These are phyloP conservation scores for Leptobrachium ailaonicum DNA, from an alignment of 2,113 vertebrate species.

Conservation along the genomic window DNA sequence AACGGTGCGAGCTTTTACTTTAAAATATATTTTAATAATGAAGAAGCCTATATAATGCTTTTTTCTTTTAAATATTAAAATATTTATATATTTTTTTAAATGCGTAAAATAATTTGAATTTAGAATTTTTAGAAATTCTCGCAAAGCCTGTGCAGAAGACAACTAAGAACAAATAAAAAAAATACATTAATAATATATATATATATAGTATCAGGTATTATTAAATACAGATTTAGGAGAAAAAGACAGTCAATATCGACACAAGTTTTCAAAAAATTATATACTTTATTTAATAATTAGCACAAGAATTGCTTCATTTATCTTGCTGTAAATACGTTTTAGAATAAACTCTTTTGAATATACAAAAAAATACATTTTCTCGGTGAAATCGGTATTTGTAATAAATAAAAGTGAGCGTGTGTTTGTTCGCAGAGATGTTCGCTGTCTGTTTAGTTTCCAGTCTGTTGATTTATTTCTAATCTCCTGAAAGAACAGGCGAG, in stretches of 20 bases:
- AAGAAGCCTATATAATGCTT: too few relatives aligned
- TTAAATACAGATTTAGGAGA: too few relatives aligned
- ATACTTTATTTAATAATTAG: slow-evolving; percentile 75
- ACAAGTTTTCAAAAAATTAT: slow-evolving; percentile 73
- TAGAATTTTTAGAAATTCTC: too few relatives aligned
- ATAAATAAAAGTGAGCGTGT: slow-evolving; percentile 78
- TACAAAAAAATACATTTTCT: slow-evolving; percentile 79
- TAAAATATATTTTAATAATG: too few relatives aligned
- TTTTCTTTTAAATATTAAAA: too few relatives aligned
- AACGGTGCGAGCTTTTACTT: too few relatives aligned
- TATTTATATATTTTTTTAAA: too few relatives aligned
- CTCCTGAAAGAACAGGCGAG: slow-evolving; percentile 71
- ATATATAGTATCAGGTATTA: too few relatives aligned
- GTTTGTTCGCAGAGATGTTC: slow-evolving; percentile 67
- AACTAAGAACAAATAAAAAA: too few relatives aligned
- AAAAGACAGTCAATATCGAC: not conserved
- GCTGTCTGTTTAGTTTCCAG: slow-evolving; percentile 69
- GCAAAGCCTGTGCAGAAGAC: too few relatives aligned
- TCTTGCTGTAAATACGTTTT: slow-evolving; percentile 75
- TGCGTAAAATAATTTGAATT: too few relatives aligned
- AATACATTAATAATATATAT: too few relatives aligned
- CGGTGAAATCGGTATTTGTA: slow-evolving; percentile 75
- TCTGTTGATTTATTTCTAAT: slow-evolving; percentile 76
- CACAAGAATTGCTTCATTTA: slow-evolving; percentile 56
- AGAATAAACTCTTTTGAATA: slow-evolving; percentile 84